These are phyloP conservation scores for Drosophila sordidula DNA, from an alignment of 2,888 invertebrate genomes.

Conservation along the genomic window DNA sequence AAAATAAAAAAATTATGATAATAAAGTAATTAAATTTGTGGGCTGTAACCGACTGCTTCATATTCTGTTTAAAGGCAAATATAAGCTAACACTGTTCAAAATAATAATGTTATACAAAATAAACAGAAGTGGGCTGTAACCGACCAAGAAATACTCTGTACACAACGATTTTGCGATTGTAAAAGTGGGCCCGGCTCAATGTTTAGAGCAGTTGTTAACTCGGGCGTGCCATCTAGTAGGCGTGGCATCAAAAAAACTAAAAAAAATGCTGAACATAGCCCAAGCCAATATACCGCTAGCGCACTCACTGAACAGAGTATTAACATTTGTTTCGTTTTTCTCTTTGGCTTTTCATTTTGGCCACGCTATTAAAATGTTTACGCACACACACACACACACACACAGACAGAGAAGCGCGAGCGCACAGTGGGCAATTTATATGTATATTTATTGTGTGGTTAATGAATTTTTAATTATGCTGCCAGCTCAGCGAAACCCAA, in stretches of 20 bases:
- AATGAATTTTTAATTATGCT: constrained; percentile 73
- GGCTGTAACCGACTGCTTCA: too few relatives aligned
- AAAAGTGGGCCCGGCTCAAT: too few relatives aligned
- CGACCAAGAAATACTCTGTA: too few relatives aligned
- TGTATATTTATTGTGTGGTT: constrained; percentile 49
- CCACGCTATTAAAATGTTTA: background rate
- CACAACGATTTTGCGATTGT: too few relatives aligned
- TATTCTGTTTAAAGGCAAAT: too few relatives aligned
- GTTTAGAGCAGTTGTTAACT: too few relatives aligned
- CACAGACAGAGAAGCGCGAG: constrained; percentile 7
- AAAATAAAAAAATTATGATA: too few relatives aligned
- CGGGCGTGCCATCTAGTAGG: too few relatives aligned
- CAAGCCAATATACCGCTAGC: background rate
- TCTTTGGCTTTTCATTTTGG: constrained; percentile 3
- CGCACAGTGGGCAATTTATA: constrained; percentile 24
- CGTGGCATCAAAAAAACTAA: too few relatives aligned
- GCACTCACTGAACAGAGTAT: background rate
- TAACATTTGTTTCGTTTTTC: background rate
- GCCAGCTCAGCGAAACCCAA: constrained; percentile 7
- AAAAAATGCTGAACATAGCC: background rate
- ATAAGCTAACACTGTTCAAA: too few relatives aligned
- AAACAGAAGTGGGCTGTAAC: background rate
- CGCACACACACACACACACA: constrained; percentile 3
- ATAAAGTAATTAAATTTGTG: too few relatives aligned
- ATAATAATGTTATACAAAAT: background rate